Percentiles rank a stretch among this genome's conserved stretches.
Evolutionary conservation across 1,140 invertebrate species (phyloP).

Genomic region (Ceratina calcarata): DNA sequence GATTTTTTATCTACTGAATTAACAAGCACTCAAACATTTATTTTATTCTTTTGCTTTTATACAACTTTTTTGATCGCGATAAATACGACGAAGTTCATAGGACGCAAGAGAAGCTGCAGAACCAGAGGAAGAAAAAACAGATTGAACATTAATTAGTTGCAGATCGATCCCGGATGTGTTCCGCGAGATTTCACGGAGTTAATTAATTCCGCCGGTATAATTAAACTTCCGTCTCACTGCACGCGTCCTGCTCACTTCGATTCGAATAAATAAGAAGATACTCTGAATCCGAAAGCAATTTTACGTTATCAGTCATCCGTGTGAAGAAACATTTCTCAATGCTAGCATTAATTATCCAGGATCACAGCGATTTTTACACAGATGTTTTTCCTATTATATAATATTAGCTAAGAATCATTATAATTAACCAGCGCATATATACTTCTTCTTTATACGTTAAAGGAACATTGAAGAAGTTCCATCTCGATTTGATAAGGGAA

Average conservation of each 20-base stretch:
- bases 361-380: no score
- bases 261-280: constrained; percentile 37
- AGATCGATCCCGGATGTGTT: constrained; percentile 37
- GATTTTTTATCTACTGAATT: no score
- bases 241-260: background rate
- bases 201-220: constrained; percentile 68
- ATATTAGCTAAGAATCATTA: no score
- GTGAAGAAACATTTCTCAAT: background rate
- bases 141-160: constrained; percentile 48
- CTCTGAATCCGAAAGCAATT: constrained; percentile 11
- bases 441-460: no score
- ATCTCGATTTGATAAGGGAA: no score
- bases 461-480: no score
- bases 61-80: background rate
- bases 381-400: no score
- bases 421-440: no score
- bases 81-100: background rate
- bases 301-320: background rate
- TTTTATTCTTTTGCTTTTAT: no score
- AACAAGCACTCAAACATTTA: no score
- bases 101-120: background rate
- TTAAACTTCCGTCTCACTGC: constrained; percentile 41
- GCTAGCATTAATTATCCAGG: background rate
- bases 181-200: constrained; percentile 61
- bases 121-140: constrained; percentile 30